Evolutionary conservation across 2,113 vertebrate species (phyloP), one percentile per base, ranked within the genome.

Genomic region (Paraplagusia blochii): DNA sequence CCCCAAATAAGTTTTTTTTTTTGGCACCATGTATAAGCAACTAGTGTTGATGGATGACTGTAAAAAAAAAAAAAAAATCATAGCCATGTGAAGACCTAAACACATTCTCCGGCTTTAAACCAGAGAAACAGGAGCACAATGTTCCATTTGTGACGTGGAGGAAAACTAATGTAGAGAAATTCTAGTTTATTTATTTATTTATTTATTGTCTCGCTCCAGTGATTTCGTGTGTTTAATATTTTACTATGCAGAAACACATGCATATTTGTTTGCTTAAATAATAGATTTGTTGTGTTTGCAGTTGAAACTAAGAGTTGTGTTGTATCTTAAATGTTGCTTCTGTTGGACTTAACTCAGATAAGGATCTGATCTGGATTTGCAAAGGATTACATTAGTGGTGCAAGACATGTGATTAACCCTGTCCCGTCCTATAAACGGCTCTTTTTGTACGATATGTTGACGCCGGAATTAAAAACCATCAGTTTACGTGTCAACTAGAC

Each of bases 321-420:
- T 29, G 22, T 40, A 4, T 40, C 9, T 40, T 13, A 40, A 13
- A 40, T 13, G 10, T 4, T 10, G 38, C 11, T 11, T 11, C 11
- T 84, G 75, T 51, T 61, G 14, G 16, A 33, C n/a, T 42, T 47
- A 43, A 33, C 33, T 58, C 18, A 49, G 33, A 38, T 75, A 44
- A 67, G 67, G 53, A 71, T 58, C 49, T 54, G 45, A 46, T 6
- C 59, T 29, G 51, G 66, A 69, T 65, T 68, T 69, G 65, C 63
- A 75, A 71, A 72, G 77, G 85, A 87, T 87, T 87, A 86, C 76
- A 59, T 58, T 43, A 62, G 68, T 66, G 40, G 1, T 17, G 64
- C 67, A 39, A 63, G 65, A 78, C 68, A 66, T 80, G 77, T 59
- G 72, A 77, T 74, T 77, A 77, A 84, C 77, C 67, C 64, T 10